These are phyloP conservation scores for Drosophila testacea DNA, from an alignment of 2,888 invertebrate genomes.

Conservation along the genomic window DNA sequence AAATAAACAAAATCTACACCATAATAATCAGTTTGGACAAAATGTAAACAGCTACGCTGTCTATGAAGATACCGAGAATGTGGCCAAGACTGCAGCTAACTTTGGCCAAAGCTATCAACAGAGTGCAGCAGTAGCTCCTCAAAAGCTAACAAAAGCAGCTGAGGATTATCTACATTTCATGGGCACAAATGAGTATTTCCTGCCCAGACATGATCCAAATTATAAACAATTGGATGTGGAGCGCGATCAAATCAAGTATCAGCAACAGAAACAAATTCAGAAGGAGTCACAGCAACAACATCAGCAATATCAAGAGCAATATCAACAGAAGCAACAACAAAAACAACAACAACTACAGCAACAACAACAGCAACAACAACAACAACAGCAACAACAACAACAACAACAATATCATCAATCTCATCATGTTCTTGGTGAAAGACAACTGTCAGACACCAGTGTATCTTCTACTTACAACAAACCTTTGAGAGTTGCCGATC, in stretches of 20 bases:
- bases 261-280: conserved; percentile 62
- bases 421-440: conserved; percentile 13
- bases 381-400: conserved; percentile 15
- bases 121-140: conserved; percentile 17
- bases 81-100: conserved; percentile 23
- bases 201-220: conserved; percentile 82
- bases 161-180: conserved; percentile 83
- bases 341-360: conserved; percentile 37
- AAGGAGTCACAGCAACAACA: conserved; percentile 52
- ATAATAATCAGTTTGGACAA: conserved; percentile 39
- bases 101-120: conserved; percentile 47
- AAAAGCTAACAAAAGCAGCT: conserved; percentile 72
- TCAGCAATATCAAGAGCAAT: conserved; percentile 29
- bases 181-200: conserved; percentile 83
- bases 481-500: conserved; percentile 63
- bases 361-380: conserved; percentile 35
- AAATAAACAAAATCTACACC: conserved; percentile 27
- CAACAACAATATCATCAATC: conserved; percentile 31
- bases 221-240: conserved; percentile 78
- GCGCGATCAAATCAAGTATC: conserved; percentile 56
- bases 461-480: conserved; percentile 57
- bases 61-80: conserved; percentile 78
- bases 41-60: conserved; percentile 64
- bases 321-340: conserved; percentile 25
- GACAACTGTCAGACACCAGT: conserved; percentile 42